Percentiles rank a stretch among this genome's conserved stretches.
Evolutionary conservation across 2,797 vertebrate species (phyloP).

Genomic region (Menidia menidia): DNA sequence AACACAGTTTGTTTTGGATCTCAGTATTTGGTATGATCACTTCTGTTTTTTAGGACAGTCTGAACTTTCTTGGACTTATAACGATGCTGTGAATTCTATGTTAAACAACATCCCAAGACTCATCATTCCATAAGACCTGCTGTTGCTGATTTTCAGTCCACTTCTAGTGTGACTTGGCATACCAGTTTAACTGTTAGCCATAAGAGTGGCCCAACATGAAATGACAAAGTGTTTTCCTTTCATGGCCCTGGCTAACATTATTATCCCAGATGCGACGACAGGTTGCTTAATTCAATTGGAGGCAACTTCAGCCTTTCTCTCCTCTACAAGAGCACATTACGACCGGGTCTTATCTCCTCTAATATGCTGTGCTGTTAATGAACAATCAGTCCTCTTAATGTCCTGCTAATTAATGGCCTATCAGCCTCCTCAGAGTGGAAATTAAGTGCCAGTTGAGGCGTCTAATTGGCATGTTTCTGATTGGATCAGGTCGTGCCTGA

Average conservation of each 20-base stretch:
- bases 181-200: conserved; percentile 28
- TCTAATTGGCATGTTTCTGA: conserved; percentile 81
- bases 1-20: too few relatives aligned
- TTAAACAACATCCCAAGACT: too few relatives aligned
- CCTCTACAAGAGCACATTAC: conserved; percentile 71
- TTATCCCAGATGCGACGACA: conserved; percentile 62
- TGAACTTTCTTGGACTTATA: too few relatives aligned
- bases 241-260: conserved; percentile 64
- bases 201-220: conserved; percentile 39
- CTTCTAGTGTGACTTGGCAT: background rate
- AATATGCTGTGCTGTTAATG: conserved; percentile 81
- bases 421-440: conserved; percentile 76
- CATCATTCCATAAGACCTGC: background rate
- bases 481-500: conserved; percentile 74
- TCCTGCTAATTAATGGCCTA: conserved; percentile 81
- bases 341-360: conserved; percentile 75
- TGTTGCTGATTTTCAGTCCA: background rate
- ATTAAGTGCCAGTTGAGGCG: conserved; percentile 79
- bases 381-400: conserved; percentile 81
- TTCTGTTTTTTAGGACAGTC: too few relatives aligned
- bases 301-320: conserved; percentile 57
- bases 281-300: conserved; percentile 72
- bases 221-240: conserved; percentile 49
- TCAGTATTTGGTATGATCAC: too few relatives aligned
- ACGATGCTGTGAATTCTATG: too few relatives aligned